Percentiles rank a stretch among this genome's conserved stretches.
These are phyloP conservation scores for Telmatochromis sp. DNA, from an alignment of 2,113 vertebrate genomes.

Conservation along the genomic window DNA sequence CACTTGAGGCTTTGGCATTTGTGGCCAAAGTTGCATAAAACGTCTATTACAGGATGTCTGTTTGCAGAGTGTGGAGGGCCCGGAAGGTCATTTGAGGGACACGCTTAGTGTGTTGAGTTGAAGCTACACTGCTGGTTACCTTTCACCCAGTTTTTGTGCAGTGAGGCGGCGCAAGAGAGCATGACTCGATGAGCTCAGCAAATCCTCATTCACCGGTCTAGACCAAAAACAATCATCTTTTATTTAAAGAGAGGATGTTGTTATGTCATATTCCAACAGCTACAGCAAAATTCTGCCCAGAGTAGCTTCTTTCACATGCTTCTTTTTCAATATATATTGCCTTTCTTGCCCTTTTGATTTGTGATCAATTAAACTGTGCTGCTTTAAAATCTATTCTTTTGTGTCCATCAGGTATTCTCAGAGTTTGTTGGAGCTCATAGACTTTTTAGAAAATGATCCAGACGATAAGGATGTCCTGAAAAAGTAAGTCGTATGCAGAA, in stretches of 20 bases:
- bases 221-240: background rate
- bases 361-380: background rate
- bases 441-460: slow-evolving; percentile 85
- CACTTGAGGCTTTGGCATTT: background rate
- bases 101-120: background rate
- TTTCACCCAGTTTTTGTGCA: slow-evolving; percentile 47
- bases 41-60: background rate
- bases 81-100: slow-evolving; percentile 31
- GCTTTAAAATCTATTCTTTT: background rate
- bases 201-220: background rate
- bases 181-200: background rate
- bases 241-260: background rate
- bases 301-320: background rate
- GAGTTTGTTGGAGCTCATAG: slow-evolving; percentile 88
- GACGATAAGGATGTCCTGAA: slow-evolving; percentile 82
- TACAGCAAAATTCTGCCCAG: background rate
- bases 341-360: background rate
- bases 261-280: background rate
- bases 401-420: slow-evolving; percentile 74
- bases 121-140: slow-evolving; percentile 4
- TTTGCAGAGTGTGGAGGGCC: background rate
- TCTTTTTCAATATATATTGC: background rate
- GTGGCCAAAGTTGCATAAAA: background rate
- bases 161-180: background rate
- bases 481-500: slow-evolving; percentile 73